Evolutionary conservation across 2,888 invertebrate genomes (phyloP), one percentile per base, ranked within the genome.

Genomic region (Pseudanteris insignis): DNA sequence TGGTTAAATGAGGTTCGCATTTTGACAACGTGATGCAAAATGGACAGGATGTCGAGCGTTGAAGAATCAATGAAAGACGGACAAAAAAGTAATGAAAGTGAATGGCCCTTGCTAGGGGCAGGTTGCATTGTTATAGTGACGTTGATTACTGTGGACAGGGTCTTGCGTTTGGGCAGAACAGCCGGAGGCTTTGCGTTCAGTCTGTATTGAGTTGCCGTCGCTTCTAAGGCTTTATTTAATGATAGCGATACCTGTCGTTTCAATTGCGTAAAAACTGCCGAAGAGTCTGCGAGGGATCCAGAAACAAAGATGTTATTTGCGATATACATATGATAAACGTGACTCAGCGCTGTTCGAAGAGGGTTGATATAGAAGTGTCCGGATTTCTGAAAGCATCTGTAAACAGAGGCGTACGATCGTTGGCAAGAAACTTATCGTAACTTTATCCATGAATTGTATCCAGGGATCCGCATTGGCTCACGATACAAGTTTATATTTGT

Each of bases 71-170:
- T 51, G 57, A 29, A 36, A 57, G 43, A 50, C 25, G 44, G 58
- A 28, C 57, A 38, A 43, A 59, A 25, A 34, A 43, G 43, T 47
- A 34, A 46, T 51, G 44, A 18, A 43, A 41, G 62, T 64, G 47
- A 65, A 66, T 40, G 51, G 38, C 46, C 44, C 25, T 50, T 67
- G 46, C 63, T 7, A 26, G 21, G 36, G 67, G 37, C 32, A 67
- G 55, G 33, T 10, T 66, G 66, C 68, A 76, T 74, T 74, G 74
- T 74, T 68, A 67, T 67, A 69, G 64, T 62, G 60, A 55, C 65
- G 67, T 67, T 76, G 74, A 76, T 75, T 73, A 72, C 67, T 66
- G 53, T 50, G 48, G 41, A 53, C 63, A 47, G 44, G 59, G 66
- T 40, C 63, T 44, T 58, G 48, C 37, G 29, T 33, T 60, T 29